These are phyloP conservation scores for Patella caerulea DNA, from an alignment of 2,888 invertebrate genomes.

Conservation along the genomic window DNA sequence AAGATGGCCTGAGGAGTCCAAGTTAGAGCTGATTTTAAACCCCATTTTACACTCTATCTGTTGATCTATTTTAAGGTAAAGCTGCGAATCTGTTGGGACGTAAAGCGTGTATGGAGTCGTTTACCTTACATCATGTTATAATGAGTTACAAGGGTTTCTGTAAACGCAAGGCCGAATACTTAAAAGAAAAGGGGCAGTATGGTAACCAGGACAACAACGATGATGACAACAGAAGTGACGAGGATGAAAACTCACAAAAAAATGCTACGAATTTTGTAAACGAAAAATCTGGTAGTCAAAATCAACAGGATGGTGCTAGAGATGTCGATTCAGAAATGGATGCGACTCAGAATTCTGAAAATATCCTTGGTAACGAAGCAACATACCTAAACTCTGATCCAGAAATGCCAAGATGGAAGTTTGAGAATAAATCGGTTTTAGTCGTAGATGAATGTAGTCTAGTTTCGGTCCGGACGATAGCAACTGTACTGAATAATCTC, in stretches of 20 bases:
- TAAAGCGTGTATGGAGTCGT: conserved; percentile 51
- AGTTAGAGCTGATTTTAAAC: no score
- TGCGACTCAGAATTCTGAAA: no score
- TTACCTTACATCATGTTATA: conserved; percentile 61
- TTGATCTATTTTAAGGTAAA: conserved; percentile 36
- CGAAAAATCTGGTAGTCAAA: background rate
- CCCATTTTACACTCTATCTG: no score
- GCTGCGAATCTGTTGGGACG: conserved; percentile 64
- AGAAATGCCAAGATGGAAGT: conserved; percentile 45
- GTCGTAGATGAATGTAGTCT: conserved; percentile 67
- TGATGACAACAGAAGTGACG: background rate
- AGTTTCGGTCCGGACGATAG: conserved; percentile 59
- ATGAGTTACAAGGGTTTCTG: conserved; percentile 37
- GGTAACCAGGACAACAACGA: background rate
- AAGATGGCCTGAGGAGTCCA: no score
- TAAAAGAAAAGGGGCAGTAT: background rate
- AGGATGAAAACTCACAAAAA: background rate
- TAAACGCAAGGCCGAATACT: conserved; percentile 18
- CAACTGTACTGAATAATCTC: conserved; percentile 53
- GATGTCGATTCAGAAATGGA: background rate
- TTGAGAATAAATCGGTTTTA: conserved; percentile 44
- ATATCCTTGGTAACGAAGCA: background rate
- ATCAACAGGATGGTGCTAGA: background rate
- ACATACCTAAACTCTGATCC: conserved; percentile 27
- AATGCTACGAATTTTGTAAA: background rate